These are phyloP conservation scores for Pheucticus melanocephalus DNA, from an alignment of 2,113 vertebrate genomes.

Conservation along the genomic window DNA sequence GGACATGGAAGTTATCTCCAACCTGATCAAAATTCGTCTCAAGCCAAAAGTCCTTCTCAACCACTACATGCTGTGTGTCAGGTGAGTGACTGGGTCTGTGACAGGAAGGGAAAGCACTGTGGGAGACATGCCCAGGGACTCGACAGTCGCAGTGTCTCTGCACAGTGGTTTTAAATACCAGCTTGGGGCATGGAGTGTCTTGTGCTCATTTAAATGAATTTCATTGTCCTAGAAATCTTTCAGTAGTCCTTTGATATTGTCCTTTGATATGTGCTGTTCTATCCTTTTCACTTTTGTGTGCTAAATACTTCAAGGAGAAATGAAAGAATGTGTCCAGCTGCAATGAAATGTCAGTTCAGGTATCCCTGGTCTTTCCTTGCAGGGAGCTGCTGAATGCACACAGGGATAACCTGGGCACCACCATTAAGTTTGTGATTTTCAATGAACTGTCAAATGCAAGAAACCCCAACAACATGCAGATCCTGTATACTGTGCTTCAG, in stretches of 20 bases:
- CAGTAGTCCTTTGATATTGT: not conserved
- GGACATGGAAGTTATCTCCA: conserved; percentile 96
- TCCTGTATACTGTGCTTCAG: conserved; percentile 91
- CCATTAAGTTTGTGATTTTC: conserved; percentile 96
- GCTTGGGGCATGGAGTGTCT: not conserved
- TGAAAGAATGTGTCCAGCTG: not conserved
- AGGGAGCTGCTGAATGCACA: conserved; percentile 94
- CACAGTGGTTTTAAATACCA: not conserved
- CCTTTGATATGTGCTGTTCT: not conserved
- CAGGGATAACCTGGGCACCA: conserved; percentile 93
- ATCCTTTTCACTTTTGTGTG: not conserved
- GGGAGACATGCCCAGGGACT: not conserved
- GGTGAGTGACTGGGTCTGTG: conserved; percentile 65
- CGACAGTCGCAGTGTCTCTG: not conserved
- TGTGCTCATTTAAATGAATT: not conserved
- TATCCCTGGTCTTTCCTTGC: not conserved
- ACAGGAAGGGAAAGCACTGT: not conserved
- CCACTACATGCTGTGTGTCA: conserved; percentile 94
- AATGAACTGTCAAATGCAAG: conserved; percentile 95
- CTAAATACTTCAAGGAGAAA: not conserved
- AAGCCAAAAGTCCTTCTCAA: conserved; percentile 97
- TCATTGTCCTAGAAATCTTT: not conserved
- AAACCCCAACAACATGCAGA: conserved; percentile 99
- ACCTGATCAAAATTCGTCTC: conserved; percentile 95
- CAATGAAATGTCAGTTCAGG: not conserved